Evolutionary conservation across 2,797 vertebrate species (phyloP).

Genomic region (Aphelocoma californica): DNA sequence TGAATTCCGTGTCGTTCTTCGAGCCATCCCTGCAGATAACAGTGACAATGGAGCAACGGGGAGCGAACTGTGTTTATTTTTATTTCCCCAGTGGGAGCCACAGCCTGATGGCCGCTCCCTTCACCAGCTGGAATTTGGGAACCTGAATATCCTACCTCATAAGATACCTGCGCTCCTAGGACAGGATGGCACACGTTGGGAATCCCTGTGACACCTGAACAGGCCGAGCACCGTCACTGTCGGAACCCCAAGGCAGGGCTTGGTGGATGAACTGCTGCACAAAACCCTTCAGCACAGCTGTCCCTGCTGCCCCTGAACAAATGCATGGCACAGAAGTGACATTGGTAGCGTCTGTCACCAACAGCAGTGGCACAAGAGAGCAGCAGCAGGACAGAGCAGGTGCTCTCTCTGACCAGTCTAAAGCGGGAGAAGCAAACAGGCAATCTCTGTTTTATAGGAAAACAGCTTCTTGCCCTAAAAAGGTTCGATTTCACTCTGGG

Average conservation of each 20-base stretch:
- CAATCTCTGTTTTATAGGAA: not conserved
- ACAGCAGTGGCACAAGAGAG: not conserved
- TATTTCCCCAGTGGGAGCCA: not conserved
- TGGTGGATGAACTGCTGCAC: accelerated
- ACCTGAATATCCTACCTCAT: accelerated
- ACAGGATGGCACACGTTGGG: accelerated
- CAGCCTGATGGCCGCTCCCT: not conserved
- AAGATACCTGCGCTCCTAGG: accelerated
- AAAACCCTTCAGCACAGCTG: not conserved
- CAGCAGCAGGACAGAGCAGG: not conserved
- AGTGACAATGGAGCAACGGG: accelerated
- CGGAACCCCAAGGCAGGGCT: not conserved
- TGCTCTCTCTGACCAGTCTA: accelerated
- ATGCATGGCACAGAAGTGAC: not conserved
- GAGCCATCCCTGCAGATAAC: too few species aligned
- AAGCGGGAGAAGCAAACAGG: not conserved
- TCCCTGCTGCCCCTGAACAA: not conserved
- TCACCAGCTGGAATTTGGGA: too few species aligned
- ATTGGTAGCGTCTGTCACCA: accelerated
- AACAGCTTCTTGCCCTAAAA: not conserved
- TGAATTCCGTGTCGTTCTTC: too few species aligned
- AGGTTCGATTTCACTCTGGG: accelerated
- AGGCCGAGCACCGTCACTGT: not conserved
- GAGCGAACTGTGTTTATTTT: not conserved
- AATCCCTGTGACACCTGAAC: not conserved